phyloP scores from a whole-genome alignment of 1,140 invertebrate species.

The Globodera rostochiensis region DNA sequence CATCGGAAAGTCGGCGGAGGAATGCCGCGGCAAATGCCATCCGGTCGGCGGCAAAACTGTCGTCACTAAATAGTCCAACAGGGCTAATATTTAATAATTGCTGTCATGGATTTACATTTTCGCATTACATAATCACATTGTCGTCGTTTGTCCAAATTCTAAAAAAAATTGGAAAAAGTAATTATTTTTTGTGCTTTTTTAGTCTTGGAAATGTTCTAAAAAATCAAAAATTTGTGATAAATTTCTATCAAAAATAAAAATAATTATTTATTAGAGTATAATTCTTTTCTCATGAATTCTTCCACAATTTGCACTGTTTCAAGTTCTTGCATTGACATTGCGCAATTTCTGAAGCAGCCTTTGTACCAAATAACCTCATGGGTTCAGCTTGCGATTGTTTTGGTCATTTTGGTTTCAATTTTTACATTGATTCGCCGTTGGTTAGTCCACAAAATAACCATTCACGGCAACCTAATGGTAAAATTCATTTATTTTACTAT shows the following conservation, averaged over 20 bases:
- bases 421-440: background rate
- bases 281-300: background rate
- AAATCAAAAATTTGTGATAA: too few species aligned
- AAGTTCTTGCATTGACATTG: background rate
- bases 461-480: background rate
- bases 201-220: too few species aligned
- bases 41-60: background rate
- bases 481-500: background rate
- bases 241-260: background rate
- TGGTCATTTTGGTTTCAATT: background rate
- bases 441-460: background rate
- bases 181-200: too few species aligned
- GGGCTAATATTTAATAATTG: too few species aligned
- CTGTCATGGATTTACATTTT: too few species aligned
- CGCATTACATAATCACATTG: too few species aligned
- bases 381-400: background rate
- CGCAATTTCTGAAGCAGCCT: background rate
- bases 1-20: background rate
- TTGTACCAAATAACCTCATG: background rate
- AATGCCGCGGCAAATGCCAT: background rate
- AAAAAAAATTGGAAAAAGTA: too few species aligned
- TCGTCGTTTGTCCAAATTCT: too few species aligned
- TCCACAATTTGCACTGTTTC: background rate
- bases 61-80: background rate
- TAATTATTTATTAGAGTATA: background rate